Percentiles rank a stretch among this genome's conserved stretches.
These are phyloP conservation scores for Lycaena phlaeas DNA, from an alignment of 2,888 invertebrate genomes.

Conservation along the genomic window DNA sequence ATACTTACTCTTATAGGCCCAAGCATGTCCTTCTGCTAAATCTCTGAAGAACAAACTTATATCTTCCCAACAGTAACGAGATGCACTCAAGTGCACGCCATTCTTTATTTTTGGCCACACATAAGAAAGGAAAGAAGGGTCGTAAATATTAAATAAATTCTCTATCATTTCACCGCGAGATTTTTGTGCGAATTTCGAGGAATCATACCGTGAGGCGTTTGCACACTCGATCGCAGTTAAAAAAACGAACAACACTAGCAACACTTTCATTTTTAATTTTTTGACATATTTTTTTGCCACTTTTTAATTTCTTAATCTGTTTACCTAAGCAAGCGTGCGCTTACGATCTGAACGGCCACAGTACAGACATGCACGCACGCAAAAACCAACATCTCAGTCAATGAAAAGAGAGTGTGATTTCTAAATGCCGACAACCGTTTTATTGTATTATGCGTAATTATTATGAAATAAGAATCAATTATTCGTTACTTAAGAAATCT, in stretches of 20 bases:
- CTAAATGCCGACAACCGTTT: slow-evolving; percentile 24
- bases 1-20: slow-evolving; percentile 67
- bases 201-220: slow-evolving; percentile 24
- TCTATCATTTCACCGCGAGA: slow-evolving; percentile 44
- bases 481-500: no score
- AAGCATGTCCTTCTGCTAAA: slow-evolving; percentile 51
- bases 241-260: slow-evolving; percentile 21
- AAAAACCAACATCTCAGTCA: slow-evolving; percentile 17
- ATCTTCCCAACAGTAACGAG: slow-evolving; percentile 54
- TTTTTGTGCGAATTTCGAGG: not conserved
- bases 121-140: slow-evolving; percentile 51
- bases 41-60: slow-evolving; percentile 52
- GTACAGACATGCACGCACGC: slow-evolving; percentile 20
- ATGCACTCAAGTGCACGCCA: slow-evolving; percentile 48
- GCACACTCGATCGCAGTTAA: slow-evolving; percentile 23
- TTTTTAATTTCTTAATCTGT: slow-evolving; percentile 15
- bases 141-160: slow-evolving; percentile 54
- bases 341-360: slow-evolving; percentile 22
- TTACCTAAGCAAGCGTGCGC: slow-evolving; percentile 22
- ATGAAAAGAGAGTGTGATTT: slow-evolving; percentile 23
- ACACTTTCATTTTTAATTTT: slow-evolving; percentile 19
- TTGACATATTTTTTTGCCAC: slow-evolving; percentile 9
- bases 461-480: no score
- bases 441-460: slow-evolving; percentile 17
- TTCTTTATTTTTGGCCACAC: slow-evolving; percentile 61